These are phyloP conservation scores for Nicator chloris DNA, from an alignment of 2,113 vertebrate species.

Conservation along the genomic window DNA sequence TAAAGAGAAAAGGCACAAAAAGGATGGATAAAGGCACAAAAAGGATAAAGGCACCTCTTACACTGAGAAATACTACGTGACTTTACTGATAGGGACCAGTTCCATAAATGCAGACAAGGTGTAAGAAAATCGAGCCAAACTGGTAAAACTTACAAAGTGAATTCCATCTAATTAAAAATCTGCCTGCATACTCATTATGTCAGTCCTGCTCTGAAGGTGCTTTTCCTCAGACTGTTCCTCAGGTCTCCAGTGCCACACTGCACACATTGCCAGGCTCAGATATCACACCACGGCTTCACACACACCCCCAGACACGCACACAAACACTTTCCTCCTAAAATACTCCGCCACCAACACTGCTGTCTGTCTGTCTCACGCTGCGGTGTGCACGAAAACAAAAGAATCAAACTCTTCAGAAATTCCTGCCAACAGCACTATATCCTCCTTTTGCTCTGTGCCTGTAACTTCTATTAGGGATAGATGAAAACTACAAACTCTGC, in stretches of 20 bases:
- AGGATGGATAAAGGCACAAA: not conserved
- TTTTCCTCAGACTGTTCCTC: not conserved
- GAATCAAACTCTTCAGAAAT: not conserved
- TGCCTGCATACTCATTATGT: not conserved
- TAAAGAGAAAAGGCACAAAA: not conserved
- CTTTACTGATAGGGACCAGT: not conserved
- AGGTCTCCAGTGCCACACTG: not conserved
- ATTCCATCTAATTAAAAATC: not conserved
- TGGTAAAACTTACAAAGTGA: not conserved
- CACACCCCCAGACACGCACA: fast-evolving
- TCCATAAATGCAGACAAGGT: fast-evolving
- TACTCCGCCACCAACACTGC: not conserved
- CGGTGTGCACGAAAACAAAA: not conserved
- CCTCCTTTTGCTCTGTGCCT: not conserved
- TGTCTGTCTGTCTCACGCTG: not conserved
- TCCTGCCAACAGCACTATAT: not conserved
- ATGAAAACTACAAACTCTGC: not conserved
- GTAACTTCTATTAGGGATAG: not conserved
- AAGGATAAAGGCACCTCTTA: not conserved
- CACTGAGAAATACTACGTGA: not conserved
- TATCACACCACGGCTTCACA: not conserved
- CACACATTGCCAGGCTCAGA: not conserved
- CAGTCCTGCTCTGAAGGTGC: not conserved
- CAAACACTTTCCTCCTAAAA: not conserved
- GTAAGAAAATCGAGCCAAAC: not conserved